These are phyloP conservation scores for Crax fasciolata DNA, from an alignment of 2,797 vertebrate genomes.

Conservation along the genomic window DNA sequence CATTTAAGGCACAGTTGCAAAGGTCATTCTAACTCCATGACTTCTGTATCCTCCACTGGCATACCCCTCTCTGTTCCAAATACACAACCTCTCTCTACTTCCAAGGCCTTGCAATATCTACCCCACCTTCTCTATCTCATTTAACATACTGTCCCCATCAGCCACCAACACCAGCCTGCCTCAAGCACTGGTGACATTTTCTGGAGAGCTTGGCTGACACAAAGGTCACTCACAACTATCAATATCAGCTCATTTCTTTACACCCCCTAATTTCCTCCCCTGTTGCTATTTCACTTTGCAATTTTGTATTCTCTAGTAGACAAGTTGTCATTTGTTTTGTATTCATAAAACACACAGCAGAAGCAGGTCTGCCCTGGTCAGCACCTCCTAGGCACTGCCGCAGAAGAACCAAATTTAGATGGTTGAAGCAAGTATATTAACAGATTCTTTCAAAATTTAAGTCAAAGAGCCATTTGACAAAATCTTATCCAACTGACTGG, in stretches of 20 bases:
- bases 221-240: background rate
- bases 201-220: background rate
- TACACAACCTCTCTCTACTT: background rate
- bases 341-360: background rate
- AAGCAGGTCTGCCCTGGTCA: background rate
- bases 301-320: background rate
- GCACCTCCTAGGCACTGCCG: background rate
- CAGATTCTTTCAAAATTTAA: background rate
- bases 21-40: background rate
- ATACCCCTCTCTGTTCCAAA: background rate
- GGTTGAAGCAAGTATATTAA: background rate
- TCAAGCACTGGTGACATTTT: background rate
- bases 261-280: background rate
- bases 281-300: background rate
- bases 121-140: too few relatives aligned
- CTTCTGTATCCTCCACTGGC: background rate
- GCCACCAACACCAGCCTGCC: background rate
- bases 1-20: background rate
- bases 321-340: background rate
- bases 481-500: background rate
- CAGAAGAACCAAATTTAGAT: background rate
- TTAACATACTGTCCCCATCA: background rate
- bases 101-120: background rate
- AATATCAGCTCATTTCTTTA: background rate
- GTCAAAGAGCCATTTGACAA: background rate